A percentile compares a stretch with the other conserved stretches of the same genome.
These are phyloP conservation scores for Cylindroiulus punctatus DNA, from an alignment of 2,888 invertebrate genomes.

Conservation along the genomic window DNA sequence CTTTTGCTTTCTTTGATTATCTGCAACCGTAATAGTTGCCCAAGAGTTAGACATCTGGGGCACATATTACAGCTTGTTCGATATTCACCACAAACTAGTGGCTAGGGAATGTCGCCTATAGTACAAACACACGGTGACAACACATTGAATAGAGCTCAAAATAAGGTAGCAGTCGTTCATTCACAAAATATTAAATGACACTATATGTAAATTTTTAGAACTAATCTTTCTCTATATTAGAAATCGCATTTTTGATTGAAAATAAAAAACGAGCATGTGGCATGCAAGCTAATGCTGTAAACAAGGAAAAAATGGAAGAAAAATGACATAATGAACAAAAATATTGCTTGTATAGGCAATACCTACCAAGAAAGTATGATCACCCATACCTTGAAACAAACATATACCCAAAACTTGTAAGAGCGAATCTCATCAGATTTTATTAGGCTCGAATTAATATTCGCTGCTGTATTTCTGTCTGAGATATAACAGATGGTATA, in stretches of 20 bases:
- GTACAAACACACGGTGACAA: background rate
- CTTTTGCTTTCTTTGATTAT: background rate
- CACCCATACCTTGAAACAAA: background rate
- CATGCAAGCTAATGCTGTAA: background rate
- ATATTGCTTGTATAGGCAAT: background rate
- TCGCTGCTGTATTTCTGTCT: too few relatives aligned
- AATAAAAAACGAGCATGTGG: background rate
- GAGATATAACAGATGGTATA: too few relatives aligned
- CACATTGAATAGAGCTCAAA: too few relatives aligned
- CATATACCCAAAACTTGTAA: background rate
- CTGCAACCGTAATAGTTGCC: background rate
- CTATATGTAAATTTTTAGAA: background rate
- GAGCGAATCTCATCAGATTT: background rate
- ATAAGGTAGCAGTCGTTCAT: background rate
- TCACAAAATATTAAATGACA: background rate
- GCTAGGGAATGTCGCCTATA: background rate
- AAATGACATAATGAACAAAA: background rate
- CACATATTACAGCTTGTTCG: background rate
- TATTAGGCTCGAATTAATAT: too few relatives aligned
- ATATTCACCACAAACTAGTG: background rate
- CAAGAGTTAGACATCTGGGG: background rate
- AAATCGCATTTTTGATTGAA: slow-evolving; percentile 13
- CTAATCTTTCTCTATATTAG: background rate
- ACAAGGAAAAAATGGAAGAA: background rate
- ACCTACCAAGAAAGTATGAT: background rate